phyloP scores from a whole-genome alignment of 2,113 vertebrate genomes.

The Microcebus ravelobensis region DNA sequence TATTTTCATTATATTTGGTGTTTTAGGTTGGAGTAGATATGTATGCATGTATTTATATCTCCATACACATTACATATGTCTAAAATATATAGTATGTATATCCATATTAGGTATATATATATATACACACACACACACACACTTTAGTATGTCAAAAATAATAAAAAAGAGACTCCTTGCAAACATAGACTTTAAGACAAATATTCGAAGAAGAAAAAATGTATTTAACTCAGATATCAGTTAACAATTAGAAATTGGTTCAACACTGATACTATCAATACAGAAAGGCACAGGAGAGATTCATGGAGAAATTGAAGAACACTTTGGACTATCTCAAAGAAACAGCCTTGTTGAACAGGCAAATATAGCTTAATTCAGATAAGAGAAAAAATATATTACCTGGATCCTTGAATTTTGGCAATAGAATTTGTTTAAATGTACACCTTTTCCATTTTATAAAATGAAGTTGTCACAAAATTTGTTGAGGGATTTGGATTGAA shows the following conservation, averaged over 20 bases:
- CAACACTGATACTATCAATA: not conserved
- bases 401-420: not conserved
- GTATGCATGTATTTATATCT: no score
- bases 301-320: not conserved
- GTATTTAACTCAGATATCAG: not conserved
- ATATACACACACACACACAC: not conserved
- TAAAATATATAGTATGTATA: not conserved
- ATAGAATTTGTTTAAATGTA: not conserved
- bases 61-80: no score
- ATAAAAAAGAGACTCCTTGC: not conserved
- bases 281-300: not conserved
- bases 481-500: not conserved
- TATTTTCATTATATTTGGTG: not conserved
- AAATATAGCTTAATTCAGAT: not conserved
- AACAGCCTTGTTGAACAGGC: not conserved
- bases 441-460: not conserved
- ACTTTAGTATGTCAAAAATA: not conserved
- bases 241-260: not conserved
- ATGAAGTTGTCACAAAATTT: not conserved
- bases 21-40: not conserved
- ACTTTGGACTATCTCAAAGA: not conserved
- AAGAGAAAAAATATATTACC: not conserved
- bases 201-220: not conserved
- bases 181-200: conserved; percentile 18
- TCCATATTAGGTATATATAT: not conserved